phyloP scores from a whole-genome alignment of 64 coral and sea anemone genomes.

The Actinia tenebrosa region DNA sequence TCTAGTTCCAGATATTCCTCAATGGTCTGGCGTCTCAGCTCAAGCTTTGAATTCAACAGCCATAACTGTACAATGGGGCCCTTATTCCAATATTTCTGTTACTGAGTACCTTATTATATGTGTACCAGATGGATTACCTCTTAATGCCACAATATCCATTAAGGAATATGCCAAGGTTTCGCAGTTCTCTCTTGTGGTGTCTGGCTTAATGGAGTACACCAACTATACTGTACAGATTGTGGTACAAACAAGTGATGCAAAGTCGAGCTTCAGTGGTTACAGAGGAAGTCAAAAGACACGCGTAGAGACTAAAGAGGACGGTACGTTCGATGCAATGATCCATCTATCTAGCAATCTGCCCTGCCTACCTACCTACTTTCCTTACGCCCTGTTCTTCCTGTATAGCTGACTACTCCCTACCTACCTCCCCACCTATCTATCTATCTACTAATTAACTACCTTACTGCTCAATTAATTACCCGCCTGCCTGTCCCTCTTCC shows the following conservation, averaged over 20 bases:
- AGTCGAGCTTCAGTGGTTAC: background rate
- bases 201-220: background rate
- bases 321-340: background rate
- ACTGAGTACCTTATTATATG: conserved; percentile 4
- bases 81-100: background rate
- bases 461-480: too few species aligned
- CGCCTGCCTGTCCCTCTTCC: too few species aligned
- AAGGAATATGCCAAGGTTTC: background rate
- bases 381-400: too few species aligned
- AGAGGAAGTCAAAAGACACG: background rate
- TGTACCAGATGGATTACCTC: background rate
- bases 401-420: too few species aligned
- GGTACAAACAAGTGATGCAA: background rate
- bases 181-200: background rate
- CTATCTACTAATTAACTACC: too few species aligned
- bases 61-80: background rate
- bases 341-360: too few species aligned
- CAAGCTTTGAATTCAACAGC: background rate
- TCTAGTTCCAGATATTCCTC: background rate
- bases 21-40: background rate
- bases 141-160: background rate
- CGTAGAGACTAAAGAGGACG: background rate
- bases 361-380: too few species aligned
- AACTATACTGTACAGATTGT: background rate
- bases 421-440: too few species aligned